Percentiles rank a stretch among this genome's conserved stretches.
Conservation (phyloP, 1,140 invertebrate species). For the Pachyrhynchus sulphureomaculatus region DNA sequence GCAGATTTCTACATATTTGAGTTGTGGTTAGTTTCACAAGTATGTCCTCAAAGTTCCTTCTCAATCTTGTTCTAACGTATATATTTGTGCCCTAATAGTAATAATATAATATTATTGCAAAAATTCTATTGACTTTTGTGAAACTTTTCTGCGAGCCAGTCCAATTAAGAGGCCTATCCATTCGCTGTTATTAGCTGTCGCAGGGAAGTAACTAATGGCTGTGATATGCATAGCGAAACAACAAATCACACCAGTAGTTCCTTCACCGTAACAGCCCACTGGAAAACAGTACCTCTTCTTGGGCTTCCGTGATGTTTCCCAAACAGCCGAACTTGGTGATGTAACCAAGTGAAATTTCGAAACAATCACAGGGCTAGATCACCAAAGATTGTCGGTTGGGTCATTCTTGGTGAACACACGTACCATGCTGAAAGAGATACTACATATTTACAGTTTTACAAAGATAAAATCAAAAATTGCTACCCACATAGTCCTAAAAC, state of each 20-base stretch:
- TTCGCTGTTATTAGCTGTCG: constrained; percentile 11
- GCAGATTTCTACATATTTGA: no score
- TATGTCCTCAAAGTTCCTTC: no score
- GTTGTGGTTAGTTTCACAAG: no score
- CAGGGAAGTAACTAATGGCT: constrained; percentile 50
- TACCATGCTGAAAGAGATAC: background rate
- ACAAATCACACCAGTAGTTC: constrained; percentile 50
- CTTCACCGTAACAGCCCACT: constrained; percentile 36
- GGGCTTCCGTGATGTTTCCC: constrained; percentile 2
- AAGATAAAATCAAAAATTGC: no score
- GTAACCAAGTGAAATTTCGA: constrained; percentile 40
- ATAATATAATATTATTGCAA: no score
- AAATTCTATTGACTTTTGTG: no score
- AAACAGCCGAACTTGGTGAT: constrained; percentile 40
- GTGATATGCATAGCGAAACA: constrained; percentile 47
- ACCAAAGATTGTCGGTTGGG: constrained; percentile 46
- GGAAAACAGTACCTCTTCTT: background rate
- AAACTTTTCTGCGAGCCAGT: no score
- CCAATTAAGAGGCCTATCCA: no score
- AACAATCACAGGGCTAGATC: constrained; percentile 52
- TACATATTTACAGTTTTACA: no score
- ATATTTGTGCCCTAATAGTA: no score
- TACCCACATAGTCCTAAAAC: no score
- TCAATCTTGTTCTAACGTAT: no score
- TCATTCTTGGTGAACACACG: background rate